Evolutionary conservation across 2,113 vertebrate genomes (phyloP).

Genomic region (Daphoenositta chrysoptera): DNA sequence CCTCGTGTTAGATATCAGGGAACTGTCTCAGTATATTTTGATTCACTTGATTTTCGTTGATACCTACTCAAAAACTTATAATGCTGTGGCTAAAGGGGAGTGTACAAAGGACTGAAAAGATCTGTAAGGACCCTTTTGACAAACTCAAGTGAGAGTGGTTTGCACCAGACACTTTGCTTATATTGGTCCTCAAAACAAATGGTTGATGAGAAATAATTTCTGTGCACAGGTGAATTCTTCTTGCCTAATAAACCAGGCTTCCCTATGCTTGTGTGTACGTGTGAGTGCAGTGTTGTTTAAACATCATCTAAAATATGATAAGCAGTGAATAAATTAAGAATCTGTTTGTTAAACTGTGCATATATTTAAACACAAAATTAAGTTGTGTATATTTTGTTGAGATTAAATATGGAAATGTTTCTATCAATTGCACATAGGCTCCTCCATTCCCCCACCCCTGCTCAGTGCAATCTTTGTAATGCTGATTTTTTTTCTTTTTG

Average conservation of each 20-base stretch:
- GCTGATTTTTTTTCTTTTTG: background rate
- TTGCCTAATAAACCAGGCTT: background rate
- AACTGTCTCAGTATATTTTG: background rate
- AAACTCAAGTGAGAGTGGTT: background rate
- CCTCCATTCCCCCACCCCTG: background rate
- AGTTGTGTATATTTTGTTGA: constrained; percentile 4
- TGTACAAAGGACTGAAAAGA: background rate
- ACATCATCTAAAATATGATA: constrained; percentile 45
- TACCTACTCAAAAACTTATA: background rate
- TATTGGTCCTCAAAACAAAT: background rate
- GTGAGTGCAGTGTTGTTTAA: constrained; percentile 30
- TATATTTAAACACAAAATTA: constrained; percentile 54
- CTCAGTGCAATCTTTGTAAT: background rate
- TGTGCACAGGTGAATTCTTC: background rate
- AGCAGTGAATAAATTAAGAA: constrained; percentile 64
- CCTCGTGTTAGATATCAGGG: background rate
- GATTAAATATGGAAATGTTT: constrained; percentile 19
- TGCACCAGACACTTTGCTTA: background rate
- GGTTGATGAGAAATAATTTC: background rate
- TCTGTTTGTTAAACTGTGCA: constrained; percentile 48
- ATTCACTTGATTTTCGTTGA: background rate
- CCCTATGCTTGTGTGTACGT: background rate
- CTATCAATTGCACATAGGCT: background rate
- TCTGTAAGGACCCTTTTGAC: background rate
- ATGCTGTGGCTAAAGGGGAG: background rate